Evolutionary conservation across 2,797 vertebrate species (phyloP).

Genomic region (Buphagus erythrorhynchus): DNA sequence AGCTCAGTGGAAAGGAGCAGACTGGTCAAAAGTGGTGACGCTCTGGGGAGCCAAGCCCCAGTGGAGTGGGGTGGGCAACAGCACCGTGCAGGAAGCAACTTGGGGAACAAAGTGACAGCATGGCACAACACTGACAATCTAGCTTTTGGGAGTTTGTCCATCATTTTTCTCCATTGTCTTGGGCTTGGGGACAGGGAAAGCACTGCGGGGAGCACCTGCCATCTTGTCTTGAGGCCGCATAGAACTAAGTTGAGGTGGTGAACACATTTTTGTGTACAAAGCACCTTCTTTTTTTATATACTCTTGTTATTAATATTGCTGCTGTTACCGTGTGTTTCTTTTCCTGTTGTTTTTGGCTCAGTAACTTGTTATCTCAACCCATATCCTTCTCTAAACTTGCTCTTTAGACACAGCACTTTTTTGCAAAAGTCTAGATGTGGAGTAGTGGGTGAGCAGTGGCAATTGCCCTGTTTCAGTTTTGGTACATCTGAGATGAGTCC

Average conservation of each 20-base stretch:
- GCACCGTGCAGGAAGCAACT: not conserved
- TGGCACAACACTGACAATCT: not conserved
- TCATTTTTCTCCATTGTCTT: not conserved
- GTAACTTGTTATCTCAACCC: not conserved
- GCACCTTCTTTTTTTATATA: not conserved
- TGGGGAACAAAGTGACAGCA: not conserved
- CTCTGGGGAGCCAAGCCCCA: not conserved
- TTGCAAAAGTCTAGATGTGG: not conserved
- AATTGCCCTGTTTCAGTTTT: not conserved
- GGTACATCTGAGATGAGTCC: not conserved
- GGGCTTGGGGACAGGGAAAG: not conserved
- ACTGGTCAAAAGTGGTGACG: rapidly evolving
- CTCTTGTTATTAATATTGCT: not conserved
- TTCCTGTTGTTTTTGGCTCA: not conserved
- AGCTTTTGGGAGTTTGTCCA: not conserved
- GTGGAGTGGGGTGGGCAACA: not conserved
- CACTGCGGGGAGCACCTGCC: rapidly evolving
- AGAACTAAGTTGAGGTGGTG: not conserved
- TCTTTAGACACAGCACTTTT: not conserved
- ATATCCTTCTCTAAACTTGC: not conserved
- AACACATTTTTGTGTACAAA: not conserved
- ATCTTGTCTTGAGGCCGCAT: not conserved
- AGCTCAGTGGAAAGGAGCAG: not conserved
- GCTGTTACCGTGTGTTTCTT: not conserved
- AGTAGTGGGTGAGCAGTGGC: rapidly evolving